Percentiles rank a stretch among this genome's conserved stretches.
phyloP scores from a whole-genome alignment of 2,888 invertebrate genomes.

The Digitonthophagus gazella region DNA sequence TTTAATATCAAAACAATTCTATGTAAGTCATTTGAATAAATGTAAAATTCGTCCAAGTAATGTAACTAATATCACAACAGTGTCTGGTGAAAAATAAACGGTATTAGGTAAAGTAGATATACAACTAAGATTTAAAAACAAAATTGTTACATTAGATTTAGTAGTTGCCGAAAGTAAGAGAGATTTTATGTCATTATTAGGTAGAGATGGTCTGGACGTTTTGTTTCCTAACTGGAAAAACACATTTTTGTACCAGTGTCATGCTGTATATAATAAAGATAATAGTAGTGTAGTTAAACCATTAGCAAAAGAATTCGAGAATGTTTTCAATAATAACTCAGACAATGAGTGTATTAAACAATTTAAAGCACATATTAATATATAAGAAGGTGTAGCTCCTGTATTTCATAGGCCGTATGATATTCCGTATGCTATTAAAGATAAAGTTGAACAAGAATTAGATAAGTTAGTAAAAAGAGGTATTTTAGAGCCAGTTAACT shows the following conservation, averaged over 20 bases:
- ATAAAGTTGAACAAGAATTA: constrained; percentile 22
- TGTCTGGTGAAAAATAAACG: not conserved
- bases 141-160: too few species aligned
- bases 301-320: not conserved
- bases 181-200: not conserved
- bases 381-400: not conserved
- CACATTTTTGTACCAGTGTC: not conserved
- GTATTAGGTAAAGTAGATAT: not conserved
- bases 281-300: not conserved
- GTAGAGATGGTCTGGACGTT: not conserved
- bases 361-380: not conserved
- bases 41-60: not conserved
- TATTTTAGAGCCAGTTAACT: constrained; percentile 19
- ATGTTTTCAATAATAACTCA: not conserved
- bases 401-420: constrained; percentile 7
- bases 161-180: too few species aligned
- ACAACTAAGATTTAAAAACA: not conserved
- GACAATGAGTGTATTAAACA: not conserved
- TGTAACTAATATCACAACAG: not conserved
- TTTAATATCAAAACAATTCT: not conserved
- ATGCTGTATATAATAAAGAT: not conserved
- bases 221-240: not conserved
- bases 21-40: not conserved
- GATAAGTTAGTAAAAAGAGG: constrained; percentile 16
- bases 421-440: constrained; percentile 19